Conservation (phyloP, 1,140 invertebrate species). For the Meloidogyne floridensis region DNA sequence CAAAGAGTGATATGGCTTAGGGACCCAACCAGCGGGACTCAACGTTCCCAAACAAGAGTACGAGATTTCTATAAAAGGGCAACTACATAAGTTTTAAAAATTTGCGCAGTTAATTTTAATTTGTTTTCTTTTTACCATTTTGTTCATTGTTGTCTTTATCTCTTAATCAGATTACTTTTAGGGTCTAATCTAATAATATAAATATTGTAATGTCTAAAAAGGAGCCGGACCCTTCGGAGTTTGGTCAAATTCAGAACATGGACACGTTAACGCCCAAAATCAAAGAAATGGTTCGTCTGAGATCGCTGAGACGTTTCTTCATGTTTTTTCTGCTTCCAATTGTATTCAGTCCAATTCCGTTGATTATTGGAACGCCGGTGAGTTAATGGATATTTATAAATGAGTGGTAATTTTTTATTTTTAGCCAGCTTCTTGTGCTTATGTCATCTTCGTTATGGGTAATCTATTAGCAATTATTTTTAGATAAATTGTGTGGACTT, state of each 20-base stretch:
- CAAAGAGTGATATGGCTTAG: too few relatives aligned
- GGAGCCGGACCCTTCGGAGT: neutral
- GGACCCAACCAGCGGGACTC: too few relatives aligned
- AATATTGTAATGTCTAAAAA: neutral
- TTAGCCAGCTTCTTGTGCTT: slow-evolving; percentile 61
- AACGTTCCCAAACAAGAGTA: too few relatives aligned
- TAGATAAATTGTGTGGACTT: neutral
- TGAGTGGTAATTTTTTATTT: slow-evolving; percentile 2
- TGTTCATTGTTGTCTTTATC: too few relatives aligned
- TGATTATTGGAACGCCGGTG: slow-evolving; percentile 3
- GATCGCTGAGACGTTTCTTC: slow-evolving; percentile 1
- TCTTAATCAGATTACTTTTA: too few relatives aligned
- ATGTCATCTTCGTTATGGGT: slow-evolving; percentile 57
- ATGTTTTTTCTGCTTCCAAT: slow-evolving; percentile 10
- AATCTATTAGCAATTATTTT: neutral
- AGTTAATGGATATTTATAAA: slow-evolving; percentile 16
- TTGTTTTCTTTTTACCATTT: too few relatives aligned
- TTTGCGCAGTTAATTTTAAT: too few relatives aligned
- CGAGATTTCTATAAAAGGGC: too few relatives aligned
- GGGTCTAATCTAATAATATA: too few relatives aligned
- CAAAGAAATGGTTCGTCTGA: neutral
- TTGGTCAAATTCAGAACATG: neutral
- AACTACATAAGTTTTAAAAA: too few relatives aligned
- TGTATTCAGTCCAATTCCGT: slow-evolving; percentile 6
- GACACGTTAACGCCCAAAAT: neutral